Conservation (phyloP, 2,797 vertebrate species). For the Chrysocyon brachyurus region DNA sequence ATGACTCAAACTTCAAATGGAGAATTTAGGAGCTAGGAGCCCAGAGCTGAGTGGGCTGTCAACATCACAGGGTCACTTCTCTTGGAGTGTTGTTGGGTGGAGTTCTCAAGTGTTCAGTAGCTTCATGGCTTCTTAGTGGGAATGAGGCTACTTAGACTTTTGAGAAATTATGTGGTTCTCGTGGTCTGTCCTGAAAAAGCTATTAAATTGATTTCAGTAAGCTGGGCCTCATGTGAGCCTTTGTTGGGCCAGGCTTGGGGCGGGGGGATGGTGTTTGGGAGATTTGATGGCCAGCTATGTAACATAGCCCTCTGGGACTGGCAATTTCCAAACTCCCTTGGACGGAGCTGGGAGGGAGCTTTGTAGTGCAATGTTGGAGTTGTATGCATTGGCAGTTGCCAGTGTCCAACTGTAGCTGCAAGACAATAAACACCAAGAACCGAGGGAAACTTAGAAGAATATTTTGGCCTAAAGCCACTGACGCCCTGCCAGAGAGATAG, state of each 20-base stretch:
- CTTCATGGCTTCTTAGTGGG: background rate
- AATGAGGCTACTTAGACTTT: background rate
- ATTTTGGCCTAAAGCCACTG: constrained; percentile 51
- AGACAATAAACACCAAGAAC: background rate
- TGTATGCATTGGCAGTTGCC: background rate
- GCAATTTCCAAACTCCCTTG: background rate
- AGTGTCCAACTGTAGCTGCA: background rate
- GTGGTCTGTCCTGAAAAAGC: background rate
- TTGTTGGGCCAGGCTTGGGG: background rate
- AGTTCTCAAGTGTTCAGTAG: background rate
- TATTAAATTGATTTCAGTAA: background rate
- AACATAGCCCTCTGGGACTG: background rate
- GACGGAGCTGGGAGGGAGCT: background rate
- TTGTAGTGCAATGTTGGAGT: background rate
- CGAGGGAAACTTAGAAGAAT: background rate
- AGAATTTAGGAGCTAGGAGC: background rate
- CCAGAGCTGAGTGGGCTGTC: background rate
- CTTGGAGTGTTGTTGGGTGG: background rate
- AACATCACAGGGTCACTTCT: background rate
- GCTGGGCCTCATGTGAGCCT: background rate
- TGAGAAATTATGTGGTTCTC: background rate
- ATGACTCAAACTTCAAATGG: background rate
- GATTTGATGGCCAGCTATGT: background rate
- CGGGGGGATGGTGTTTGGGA: background rate
- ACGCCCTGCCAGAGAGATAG: background rate